Conservation (phyloP, 2,888 invertebrate genomes). For the Hypercompe scribonia region DNA sequence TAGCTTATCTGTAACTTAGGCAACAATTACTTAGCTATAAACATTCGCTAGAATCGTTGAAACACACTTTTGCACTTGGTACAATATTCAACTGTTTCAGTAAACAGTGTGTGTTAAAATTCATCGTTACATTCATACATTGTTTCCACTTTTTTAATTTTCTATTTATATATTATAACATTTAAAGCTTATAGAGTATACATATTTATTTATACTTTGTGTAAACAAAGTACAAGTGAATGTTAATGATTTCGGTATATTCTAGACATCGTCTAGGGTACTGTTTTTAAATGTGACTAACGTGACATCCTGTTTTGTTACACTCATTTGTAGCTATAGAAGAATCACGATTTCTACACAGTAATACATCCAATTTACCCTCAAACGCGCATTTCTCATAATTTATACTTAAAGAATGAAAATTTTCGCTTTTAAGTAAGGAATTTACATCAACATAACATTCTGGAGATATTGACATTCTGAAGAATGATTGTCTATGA, state of each 20-base stretch:
- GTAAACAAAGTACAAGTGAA: background rate
- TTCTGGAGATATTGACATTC: background rate
- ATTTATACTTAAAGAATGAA: background rate
- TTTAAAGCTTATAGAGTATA: too few relatives aligned
- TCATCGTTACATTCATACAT: too few relatives aligned
- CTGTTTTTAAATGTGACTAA: background rate
- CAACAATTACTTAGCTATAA: too few relatives aligned
- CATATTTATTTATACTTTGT: too few relatives aligned
- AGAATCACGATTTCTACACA: background rate
- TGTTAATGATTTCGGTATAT: background rate
- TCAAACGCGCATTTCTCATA: background rate
- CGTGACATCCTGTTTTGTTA: background rate
- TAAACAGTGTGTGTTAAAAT: too few relatives aligned
- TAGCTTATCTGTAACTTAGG: too few relatives aligned
- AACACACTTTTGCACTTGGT: too few relatives aligned
- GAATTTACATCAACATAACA: background rate
- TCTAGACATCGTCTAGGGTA: background rate
- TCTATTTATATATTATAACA: too few relatives aligned
- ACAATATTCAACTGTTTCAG: too few relatives aligned
- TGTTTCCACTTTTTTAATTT: too few relatives aligned
- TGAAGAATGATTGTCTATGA: background rate
- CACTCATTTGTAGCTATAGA: slow-evolving; percentile 5
- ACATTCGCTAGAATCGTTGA: too few relatives aligned
- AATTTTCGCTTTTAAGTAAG: background rate
- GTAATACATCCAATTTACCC: background rate